A percentile compares a stretch with the other conserved stretches of the same genome.
These are phyloP conservation scores for Cotesia vestalis DNA, from an alignment of 1,140 invertebrate genomes.

Conservation along the genomic window DNA sequence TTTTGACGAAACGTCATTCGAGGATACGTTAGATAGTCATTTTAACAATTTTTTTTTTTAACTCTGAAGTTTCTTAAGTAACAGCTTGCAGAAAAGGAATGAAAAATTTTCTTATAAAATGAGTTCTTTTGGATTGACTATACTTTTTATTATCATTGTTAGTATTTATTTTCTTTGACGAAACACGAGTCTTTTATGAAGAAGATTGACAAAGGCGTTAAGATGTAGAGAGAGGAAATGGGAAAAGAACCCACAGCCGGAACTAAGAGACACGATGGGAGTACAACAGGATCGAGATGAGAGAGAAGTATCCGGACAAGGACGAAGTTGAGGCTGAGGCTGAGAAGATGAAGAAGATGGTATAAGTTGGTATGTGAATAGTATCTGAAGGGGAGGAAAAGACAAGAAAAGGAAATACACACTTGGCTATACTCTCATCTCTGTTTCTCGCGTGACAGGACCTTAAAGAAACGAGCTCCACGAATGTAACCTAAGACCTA, in stretches of 20 bases:
- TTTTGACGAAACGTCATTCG: no score
- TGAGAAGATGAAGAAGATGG: not conserved
- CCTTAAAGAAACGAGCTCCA: slow-evolving; percentile 44
- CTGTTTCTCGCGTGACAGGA: slow-evolving; percentile 44
- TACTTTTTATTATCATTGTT: not conserved
- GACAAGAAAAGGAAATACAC: slow-evolving; percentile 33
- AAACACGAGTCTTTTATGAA: not conserved
- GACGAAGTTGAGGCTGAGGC: not conserved
- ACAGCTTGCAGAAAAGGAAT: no score
- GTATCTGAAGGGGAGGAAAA: slow-evolving; percentile 22
- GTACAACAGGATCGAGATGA: not conserved
- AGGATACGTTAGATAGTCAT: no score
- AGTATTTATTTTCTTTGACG: slow-evolving; percentile 10
- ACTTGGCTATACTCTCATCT: slow-evolving; percentile 27
- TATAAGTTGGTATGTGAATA: slow-evolving; percentile 1
- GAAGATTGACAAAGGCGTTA: slow-evolving; percentile 18
- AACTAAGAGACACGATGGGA: slow-evolving; percentile 30
- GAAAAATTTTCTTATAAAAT: not conserved
- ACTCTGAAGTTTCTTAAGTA: not conserved
- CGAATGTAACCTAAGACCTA: slow-evolving; percentile 43
- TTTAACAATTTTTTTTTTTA: not conserved
- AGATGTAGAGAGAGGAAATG: slow-evolving; percentile 21
- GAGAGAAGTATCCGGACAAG: slow-evolving; percentile 1
- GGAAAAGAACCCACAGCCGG: slow-evolving; percentile 32
- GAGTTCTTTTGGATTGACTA: not conserved